A percentile compares a stretch with the other conserved stretches of the same genome.
phyloP scores from a whole-genome alignment of 2,888 invertebrate genomes.

The Coelopa pilipes region DNA sequence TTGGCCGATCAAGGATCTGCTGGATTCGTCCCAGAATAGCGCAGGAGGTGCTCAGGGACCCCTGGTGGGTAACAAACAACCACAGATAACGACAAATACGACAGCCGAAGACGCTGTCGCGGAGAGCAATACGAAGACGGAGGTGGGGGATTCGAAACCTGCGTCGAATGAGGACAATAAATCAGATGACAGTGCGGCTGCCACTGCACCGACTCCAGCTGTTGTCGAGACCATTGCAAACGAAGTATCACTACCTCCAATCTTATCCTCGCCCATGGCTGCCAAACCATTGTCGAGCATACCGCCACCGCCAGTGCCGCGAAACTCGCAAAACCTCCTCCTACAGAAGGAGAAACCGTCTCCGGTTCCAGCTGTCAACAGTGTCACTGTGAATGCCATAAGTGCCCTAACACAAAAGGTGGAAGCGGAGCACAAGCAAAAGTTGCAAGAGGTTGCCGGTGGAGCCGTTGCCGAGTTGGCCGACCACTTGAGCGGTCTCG shows the following conservation, averaged over 20 bases:
- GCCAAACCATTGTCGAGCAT: constrained; percentile 74
- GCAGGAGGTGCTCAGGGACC: constrained; percentile 27
- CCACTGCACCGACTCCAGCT: constrained; percentile 30
- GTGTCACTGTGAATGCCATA: constrained; percentile 55
- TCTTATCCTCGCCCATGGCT: constrained; percentile 67
- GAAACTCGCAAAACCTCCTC: constrained; percentile 68
- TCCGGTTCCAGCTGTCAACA: constrained; percentile 30
- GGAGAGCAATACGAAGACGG: neutral
- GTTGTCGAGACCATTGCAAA: constrained; percentile 33
- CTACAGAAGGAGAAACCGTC: constrained; percentile 52
- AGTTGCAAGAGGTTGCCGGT: constrained; percentile 43
- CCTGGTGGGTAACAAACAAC: constrained; percentile 31
- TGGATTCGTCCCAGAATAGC: constrained; percentile 53
- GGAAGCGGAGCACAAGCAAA: constrained; percentile 46
- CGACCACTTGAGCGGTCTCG: constrained; percentile 62
- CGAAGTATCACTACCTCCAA: constrained; percentile 51
- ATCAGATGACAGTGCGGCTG: constrained; percentile 16
- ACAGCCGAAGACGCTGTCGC: constrained; percentile 35
- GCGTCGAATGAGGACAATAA: neutral
- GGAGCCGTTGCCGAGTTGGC: constrained; percentile 59
- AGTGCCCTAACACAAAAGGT: constrained; percentile 61
- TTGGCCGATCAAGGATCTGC: constrained; percentile 86
- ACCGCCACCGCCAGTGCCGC: constrained; percentile 74
- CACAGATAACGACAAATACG: constrained; percentile 31
- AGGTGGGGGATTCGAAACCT: neutral